Evolutionary conservation across 2,888 invertebrate species (phyloP), one percentile per base, ranked within the genome.

Genomic region (Agrochola litura): DNA sequence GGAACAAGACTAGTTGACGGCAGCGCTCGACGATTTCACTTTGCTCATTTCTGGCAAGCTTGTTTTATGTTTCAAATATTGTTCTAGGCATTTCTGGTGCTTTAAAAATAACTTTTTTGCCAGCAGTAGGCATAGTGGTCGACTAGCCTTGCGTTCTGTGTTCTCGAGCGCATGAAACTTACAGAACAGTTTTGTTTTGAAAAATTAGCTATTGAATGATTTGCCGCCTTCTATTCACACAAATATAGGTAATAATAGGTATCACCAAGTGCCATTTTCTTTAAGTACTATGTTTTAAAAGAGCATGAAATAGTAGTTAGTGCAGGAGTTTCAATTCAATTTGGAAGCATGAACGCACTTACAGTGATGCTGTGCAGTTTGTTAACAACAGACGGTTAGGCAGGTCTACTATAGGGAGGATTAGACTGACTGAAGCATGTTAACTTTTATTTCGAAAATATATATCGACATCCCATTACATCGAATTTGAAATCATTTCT

Each of bases 361-460:
- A 78, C 56, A 88, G 88, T 86, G 88, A 87, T 86, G 83, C 91
- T 90, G 90, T 91, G 90, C 82, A 82, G 82, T 85, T 85, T 87
- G 79, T 81, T 82, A 78, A 74, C 73, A 77, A 74, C 81, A 63
- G 43, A 82, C 43, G 22, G 75, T 46, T 87, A 80, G 74, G 60
- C 43, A 83, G 69, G 68, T 78, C 72, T 73, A 76, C 46, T 78
- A 77, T 83, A 67, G 43, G 76, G 61, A 69, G 76, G 70, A 72
- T 80, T 79, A 86, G 94, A 94, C 95, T 95, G 95, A 95, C 95
- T 94, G 94, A 93, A 94, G 95, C 95, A 95, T 95, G 93, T 90
- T 90, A 87, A 89, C 79, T 88, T 89, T 75, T 77, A 81, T 74
- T 77, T 37, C 43, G 3, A 49, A 66, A 85, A 65, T 65, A 80